These are phyloP conservation scores for Numenius phaeopus DNA, from an alignment of 2,797 vertebrate genomes.

Conservation along the genomic window DNA sequence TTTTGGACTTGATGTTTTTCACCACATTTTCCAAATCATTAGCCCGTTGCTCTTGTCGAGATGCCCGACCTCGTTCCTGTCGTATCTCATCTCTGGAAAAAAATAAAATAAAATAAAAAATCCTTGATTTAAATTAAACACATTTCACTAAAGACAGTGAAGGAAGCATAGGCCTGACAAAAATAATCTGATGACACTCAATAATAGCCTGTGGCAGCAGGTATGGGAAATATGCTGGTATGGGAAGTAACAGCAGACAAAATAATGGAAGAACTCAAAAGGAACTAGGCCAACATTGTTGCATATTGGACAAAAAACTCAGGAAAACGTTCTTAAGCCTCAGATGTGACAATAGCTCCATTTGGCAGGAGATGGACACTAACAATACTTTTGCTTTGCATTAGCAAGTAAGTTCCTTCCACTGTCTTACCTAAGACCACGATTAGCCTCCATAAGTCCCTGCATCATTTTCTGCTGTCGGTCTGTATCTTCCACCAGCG, in stretches of 20 bases:
- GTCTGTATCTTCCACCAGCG: conserved; percentile 85
- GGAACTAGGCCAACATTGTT: not conserved
- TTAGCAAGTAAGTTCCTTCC: not conserved
- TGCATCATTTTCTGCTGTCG: conserved; percentile 86
- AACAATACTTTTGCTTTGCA: not conserved
- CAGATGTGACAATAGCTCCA: not conserved
- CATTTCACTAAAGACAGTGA: not conserved
- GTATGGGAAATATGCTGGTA: not conserved
- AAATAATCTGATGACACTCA: not conserved
- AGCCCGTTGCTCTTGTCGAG: conserved; percentile 81
- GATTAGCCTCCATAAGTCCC: conserved; percentile 88
- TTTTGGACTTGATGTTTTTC: conserved; percentile 84
- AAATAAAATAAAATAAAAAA: not conserved
- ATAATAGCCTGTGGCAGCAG: not conserved
- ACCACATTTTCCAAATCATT: conserved; percentile 85
- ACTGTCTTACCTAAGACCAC: conserved; percentile 85
- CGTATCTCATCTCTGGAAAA: conserved; percentile 82
- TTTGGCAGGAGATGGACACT: not conserved
- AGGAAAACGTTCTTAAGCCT: not conserved
- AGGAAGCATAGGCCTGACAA: not conserved
- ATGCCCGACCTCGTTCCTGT: conserved; percentile 78
- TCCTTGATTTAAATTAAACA: not conserved
- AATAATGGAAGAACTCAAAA: rapidly evolving
- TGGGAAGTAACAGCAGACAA: not conserved
- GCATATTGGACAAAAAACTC: not conserved